Conservation (phyloP, 2,113 vertebrate genomes). For the Uropsilus gracilis region DNA sequence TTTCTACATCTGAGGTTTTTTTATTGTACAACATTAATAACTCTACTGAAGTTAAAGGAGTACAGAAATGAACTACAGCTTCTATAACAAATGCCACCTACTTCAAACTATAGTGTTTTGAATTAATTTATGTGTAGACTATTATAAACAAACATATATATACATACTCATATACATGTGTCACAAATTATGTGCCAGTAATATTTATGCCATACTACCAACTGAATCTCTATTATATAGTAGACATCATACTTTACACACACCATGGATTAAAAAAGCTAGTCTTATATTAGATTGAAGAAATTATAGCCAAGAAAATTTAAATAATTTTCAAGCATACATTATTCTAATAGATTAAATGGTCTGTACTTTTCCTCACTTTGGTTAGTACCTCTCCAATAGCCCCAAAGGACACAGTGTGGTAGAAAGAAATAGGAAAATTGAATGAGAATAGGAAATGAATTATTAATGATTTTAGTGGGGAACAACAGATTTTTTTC, state of each 20-base stretch:
- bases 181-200: neutral
- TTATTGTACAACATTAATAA: neutral
- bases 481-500: slow-evolving; percentile 5
- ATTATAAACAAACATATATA: neutral
- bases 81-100: neutral
- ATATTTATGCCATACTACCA: neutral
- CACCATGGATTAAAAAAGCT: neutral
- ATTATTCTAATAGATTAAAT: neutral
- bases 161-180: neutral
- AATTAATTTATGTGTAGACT: neutral
- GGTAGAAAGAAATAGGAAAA: neutral
- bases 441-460: neutral
- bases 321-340: neutral
- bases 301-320: neutral
- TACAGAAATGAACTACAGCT: neutral
- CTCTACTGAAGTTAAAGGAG: neutral
- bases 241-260: neutral
- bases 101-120: neutral
- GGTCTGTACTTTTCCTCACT: neutral
- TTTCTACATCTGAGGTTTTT: neutral
- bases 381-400: neutral
- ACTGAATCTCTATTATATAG: neutral
- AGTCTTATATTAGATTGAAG: neutral
- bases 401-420: neutral
- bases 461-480: neutral